A percentile compares a stretch with the other conserved stretches of the same genome.
Conservation (phyloP, 2,113 vertebrate genomes). For the Amazona vittata region DNA sequence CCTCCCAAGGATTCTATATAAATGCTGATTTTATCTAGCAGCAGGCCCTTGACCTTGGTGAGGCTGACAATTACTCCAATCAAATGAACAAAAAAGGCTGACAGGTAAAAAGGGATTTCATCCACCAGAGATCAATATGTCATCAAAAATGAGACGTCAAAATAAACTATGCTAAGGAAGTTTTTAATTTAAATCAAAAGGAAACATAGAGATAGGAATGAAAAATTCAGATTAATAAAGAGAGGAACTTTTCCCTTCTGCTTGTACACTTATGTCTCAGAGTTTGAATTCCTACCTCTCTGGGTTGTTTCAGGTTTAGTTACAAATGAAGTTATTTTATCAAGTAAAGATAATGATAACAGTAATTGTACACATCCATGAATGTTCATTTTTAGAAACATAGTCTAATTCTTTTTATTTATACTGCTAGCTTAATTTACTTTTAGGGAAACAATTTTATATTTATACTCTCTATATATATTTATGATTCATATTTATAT, state of each 20-base stretch:
- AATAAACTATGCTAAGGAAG: background rate
- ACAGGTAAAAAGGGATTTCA: background rate
- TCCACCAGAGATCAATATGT: slow-evolving; percentile 24
- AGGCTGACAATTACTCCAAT: slow-evolving; percentile 55
- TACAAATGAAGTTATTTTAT: background rate
- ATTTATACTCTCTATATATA: background rate
- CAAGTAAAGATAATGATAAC: background rate
- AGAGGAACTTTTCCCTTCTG: background rate
- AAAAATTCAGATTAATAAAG: background rate
- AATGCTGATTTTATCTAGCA: slow-evolving; percentile 62
- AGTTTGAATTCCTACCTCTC: background rate
- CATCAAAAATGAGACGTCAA: slow-evolving; percentile 29
- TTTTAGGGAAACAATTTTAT: background rate
- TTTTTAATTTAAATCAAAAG: slow-evolving; percentile 12
- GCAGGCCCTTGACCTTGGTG: slow-evolving; percentile 23
- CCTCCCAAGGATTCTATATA: slow-evolving; percentile 45
- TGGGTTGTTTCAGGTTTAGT: background rate
- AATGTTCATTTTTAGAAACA: background rate
- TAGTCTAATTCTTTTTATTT: background rate
- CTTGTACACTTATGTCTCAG: background rate
- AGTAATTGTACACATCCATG: background rate
- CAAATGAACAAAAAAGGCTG: slow-evolving; percentile 54
- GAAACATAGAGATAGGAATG: background rate
- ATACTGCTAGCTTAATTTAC: background rate
- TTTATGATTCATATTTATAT: background rate